A percentile compares a stretch with the other conserved stretches of the same genome.
phyloP scores from a whole-genome alignment of 2,113 vertebrate species.

The Phasianus colchicus region DNA sequence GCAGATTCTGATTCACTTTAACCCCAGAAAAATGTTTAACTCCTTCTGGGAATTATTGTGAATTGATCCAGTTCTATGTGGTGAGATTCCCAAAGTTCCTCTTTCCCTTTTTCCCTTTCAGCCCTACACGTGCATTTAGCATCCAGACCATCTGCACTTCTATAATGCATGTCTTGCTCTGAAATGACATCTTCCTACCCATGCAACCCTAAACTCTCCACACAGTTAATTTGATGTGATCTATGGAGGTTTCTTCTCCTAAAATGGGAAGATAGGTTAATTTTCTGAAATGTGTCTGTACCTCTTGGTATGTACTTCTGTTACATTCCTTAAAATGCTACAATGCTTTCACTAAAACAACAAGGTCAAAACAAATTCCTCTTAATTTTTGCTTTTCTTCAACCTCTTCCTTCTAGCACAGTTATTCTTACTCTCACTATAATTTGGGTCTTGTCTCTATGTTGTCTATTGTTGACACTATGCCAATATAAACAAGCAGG shows the following conservation, averaged over 20 bases:
- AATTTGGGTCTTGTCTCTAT: not conserved
- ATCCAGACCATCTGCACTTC: not conserved
- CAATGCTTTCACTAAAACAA: not conserved
- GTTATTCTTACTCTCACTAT: not conserved
- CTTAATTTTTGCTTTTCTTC: not conserved
- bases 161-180: not conserved
- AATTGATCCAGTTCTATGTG: constrained; percentile 26
- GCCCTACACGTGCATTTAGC: not conserved
- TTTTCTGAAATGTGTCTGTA: not conserved
- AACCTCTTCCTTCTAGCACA: not conserved
- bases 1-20: constrained; percentile 83
- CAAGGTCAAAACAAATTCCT: not conserved
- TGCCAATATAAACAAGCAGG: not conserved
- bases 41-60: constrained; percentile 72
- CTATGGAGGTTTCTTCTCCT: not conserved
- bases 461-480: not conserved
- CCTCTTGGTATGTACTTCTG: not conserved
- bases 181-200: not conserved
- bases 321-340: not conserved
- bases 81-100: not conserved
- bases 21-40: constrained; percentile 76
- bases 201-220: not conserved
- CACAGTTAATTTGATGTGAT: not conserved
- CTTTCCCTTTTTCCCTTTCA: constrained; percentile 7
- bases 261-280: not conserved